Conservation (phyloP, 2,888 invertebrate genomes). For the Melanargia galathea region DNA sequence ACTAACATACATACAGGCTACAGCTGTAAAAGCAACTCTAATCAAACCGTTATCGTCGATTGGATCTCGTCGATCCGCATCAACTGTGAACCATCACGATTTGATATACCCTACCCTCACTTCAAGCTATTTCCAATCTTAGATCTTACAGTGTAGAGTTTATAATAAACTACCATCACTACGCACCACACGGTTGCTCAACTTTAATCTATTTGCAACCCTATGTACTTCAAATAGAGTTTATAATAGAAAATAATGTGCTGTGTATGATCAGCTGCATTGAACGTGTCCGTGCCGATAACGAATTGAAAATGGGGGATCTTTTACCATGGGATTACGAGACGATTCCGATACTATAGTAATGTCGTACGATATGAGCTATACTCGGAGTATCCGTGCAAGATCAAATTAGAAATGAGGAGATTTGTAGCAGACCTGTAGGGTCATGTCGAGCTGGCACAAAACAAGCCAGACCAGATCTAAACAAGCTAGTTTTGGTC, state of each 20-base stretch:
- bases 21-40: conserved; percentile 45
- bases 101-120: conserved; percentile 19
- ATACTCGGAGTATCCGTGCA: no score
- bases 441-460: no score
- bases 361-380: neutral
- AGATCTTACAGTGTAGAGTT: neutral
- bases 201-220: conserved; percentile 4
- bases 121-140: conserved; percentile 12
- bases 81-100: conserved; percentile 28
- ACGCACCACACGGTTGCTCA: neutral
- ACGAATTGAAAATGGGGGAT: conserved; percentile 44
- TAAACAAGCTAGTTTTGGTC: no score
- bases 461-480: no score
- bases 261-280: conserved; percentile 45
- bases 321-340: conserved; percentile 2
- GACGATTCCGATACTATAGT: conserved; percentile 9
- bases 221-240: neutral
- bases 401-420: no score
- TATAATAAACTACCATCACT: conserved; percentile 5
- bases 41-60: conserved; percentile 40
- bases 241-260: conserved; percentile 12
- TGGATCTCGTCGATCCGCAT: conserved; percentile 36
- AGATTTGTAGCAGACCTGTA: no score
- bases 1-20: conserved; percentile 31
- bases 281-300: conserved; percentile 44